Conservation (phyloP, 2,113 vertebrate genomes). For the Pleuronectes platessa region DNA sequence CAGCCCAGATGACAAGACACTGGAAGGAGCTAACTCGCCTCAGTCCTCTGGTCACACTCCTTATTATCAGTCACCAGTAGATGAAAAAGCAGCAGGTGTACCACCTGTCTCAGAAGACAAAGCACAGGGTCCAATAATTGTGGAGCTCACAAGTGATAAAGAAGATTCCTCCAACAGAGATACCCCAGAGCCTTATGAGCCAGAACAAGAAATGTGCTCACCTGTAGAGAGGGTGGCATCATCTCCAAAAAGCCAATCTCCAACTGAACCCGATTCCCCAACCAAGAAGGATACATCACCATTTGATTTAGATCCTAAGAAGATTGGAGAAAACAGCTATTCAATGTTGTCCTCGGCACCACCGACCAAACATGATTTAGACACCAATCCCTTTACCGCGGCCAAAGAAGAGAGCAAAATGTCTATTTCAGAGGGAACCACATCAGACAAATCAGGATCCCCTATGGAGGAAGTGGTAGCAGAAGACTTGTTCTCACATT, state of each 20-base stretch:
- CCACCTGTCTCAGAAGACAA: conserved; percentile 78
- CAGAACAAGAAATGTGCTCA: conserved; percentile 84
- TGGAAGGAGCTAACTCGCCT: conserved; percentile 91
- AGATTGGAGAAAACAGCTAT: conserved; percentile 73
- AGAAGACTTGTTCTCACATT: conserved; percentile 95
- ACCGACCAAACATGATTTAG: conserved; percentile 80
- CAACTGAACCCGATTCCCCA: conserved; percentile 80
- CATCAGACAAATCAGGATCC: conserved; percentile 94
- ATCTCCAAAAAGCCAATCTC: conserved; percentile 83
- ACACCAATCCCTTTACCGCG: conserved; percentile 83
- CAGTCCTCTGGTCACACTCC: conserved; percentile 97
- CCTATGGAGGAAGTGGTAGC: conserved; percentile 93
- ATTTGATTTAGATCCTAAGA: conserved; percentile 69
- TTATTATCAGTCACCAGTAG: conserved; percentile 96
- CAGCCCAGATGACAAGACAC: conserved; percentile 92
- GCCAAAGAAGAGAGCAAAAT: conserved; percentile 97
- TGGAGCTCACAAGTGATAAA: conserved; percentile 90
- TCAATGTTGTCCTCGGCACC: conserved; percentile 65
- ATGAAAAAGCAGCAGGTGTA: conserved; percentile 87
- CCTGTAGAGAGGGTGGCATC: conserved; percentile 85
- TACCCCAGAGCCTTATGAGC: conserved; percentile 89
- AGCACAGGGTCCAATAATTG: conserved; percentile 82
- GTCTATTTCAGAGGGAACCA: conserved; percentile 97
- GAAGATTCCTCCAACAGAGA: conserved; percentile 85
- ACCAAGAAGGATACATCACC: conserved; percentile 77